A percentile compares a stretch with the other conserved stretches of the same genome.
Conservation (phyloP, 2,113 vertebrate species). For the Acanthochromis polyacanthus region DNA sequence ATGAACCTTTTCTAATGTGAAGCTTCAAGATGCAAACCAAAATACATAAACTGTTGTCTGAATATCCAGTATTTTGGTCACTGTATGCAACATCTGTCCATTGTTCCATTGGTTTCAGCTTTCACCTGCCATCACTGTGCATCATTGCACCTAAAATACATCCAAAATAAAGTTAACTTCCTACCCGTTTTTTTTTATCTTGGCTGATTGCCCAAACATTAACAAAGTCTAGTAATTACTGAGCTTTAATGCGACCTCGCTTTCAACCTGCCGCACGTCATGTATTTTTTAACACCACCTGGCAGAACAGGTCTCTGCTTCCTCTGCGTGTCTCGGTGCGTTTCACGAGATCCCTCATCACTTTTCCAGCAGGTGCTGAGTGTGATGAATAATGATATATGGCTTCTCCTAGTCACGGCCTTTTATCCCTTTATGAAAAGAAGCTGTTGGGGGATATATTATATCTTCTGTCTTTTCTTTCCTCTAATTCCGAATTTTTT, state of each 20-base stretch:
- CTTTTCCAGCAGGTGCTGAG: constrained; percentile 43
- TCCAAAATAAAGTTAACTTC: constrained; percentile 4
- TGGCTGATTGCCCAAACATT: not conserved
- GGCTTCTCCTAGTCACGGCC: constrained; percentile 39
- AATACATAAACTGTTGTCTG: too few species aligned
- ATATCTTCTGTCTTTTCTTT: constrained; percentile 39
- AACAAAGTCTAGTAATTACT: constrained; percentile 3
- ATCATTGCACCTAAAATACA: not conserved
- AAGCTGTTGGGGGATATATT: constrained; percentile 11
- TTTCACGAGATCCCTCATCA: constrained; percentile 22
- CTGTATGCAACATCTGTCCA: too few species aligned
- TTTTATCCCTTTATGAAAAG: constrained; percentile 38
- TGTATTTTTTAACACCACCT: constrained; percentile 6
- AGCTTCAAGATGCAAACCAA: too few species aligned
- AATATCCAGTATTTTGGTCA: too few species aligned
- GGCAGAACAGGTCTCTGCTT: constrained; percentile 29
- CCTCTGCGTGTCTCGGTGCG: not conserved
- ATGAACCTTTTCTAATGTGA: too few species aligned
- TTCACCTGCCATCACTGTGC: too few species aligned
- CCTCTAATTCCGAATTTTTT: constrained; percentile 23
- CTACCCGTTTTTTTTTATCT: constrained; percentile 3
- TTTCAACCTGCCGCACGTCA: constrained; percentile 4
- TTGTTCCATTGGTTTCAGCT: too few species aligned
- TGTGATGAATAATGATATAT: constrained; percentile 46
- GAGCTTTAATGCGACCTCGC: constrained; percentile 4